Evolutionary conservation across 2,113 vertebrate genomes (phyloP), one percentile per base, ranked within the genome.

Genomic region (Dicaeum eximium): DNA sequence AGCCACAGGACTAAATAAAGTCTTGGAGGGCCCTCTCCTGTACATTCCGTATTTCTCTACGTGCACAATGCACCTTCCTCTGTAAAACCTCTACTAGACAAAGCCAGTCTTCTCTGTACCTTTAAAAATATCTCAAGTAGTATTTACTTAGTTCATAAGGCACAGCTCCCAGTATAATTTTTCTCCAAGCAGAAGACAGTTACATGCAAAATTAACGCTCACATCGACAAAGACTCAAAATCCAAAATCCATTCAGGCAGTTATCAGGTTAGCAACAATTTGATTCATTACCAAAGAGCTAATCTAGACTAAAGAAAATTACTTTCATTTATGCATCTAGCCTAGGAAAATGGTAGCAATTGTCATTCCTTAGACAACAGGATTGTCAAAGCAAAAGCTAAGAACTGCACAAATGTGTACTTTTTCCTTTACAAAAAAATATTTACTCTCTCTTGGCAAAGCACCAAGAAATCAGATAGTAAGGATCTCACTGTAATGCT

Each of bases 1-100:
- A 96, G 88, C 85, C 91, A 92, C 28, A 93, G 94, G 90, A 95
- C 92, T 92, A 97, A 97, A 66, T 80, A 90, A 97, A 97, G 96
- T 96, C 96, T 97, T 97, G 95, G 96, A 97, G 96, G 95, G 96
- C 97, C 97, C 97, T 96, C 97, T 97, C 97, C 97, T 97, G 97
- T 97, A 97, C 96, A 0, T 78, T 97, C 88, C 3, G 66, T 94
- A 88, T 94, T 96, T 96, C 80, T 94, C 82, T 61, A 90, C 2
- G 10, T 66, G 86, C 74, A 90, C 91, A 85, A 73, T 11, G 21
- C 80, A 95, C 90, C 83, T 93, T 93, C 72, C 66, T 33, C 58
- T 65, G 58, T 22, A 57, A 89, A 92, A 79, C 9, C 72, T 65
- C 69, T 15, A 58, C 15, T 20, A 58, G 85, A 72, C 60, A 81